Conservation (phyloP, 1,140 invertebrate genomes). For the Rhyacophila brunnea region DNA sequence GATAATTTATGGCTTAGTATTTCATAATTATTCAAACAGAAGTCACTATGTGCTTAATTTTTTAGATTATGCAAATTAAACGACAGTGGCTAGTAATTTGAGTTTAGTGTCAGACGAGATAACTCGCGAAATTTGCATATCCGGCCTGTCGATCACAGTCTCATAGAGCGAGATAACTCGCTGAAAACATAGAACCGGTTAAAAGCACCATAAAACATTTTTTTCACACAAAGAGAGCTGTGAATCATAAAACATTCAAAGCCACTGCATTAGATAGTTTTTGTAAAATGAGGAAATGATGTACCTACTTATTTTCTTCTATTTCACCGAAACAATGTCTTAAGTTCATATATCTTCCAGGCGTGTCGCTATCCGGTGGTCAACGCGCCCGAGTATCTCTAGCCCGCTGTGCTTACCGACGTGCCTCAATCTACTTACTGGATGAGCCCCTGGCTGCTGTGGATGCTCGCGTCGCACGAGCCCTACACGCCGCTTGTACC, state of each 20-base stretch:
- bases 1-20: too few relatives aligned
- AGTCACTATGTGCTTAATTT: too few relatives aligned
- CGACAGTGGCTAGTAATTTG: too few relatives aligned
- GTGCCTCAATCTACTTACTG: constrained; percentile 62
- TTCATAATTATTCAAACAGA: too few relatives aligned
- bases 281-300: neutral
- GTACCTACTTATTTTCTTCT: neutral
- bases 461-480: constrained; percentile 56
- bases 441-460: constrained; percentile 64
- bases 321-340: neutral
- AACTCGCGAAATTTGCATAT: too few relatives aligned
- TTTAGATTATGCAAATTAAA: too few relatives aligned
- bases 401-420: constrained; percentile 66
- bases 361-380: constrained; percentile 58
- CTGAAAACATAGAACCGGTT: neutral
- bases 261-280: neutral
- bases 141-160: too few relatives aligned
- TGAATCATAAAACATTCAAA: neutral
- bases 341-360: constrained; percentile 32
- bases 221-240: neutral
- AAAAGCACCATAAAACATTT: neutral
- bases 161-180: too few relatives aligned
- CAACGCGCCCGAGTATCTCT: constrained; percentile 64
- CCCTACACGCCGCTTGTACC: constrained; percentile 39
- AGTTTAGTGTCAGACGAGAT: too few relatives aligned